Conservation (phyloP, 2,113 vertebrate genomes). For the Madoqua kirkii region DNA sequence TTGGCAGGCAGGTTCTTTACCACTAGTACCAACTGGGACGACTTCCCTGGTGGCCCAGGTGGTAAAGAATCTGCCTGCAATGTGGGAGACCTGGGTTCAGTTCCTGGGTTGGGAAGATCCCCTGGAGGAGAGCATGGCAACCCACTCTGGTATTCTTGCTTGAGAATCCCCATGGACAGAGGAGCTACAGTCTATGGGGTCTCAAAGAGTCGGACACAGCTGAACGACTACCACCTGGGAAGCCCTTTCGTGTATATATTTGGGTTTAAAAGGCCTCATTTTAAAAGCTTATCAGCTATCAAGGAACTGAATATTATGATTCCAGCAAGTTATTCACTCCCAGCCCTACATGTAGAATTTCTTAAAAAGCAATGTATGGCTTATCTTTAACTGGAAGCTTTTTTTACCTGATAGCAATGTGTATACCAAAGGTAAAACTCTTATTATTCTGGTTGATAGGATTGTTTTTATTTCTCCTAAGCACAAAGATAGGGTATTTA, state of each 20-base stretch:
- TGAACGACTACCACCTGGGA: not conserved
- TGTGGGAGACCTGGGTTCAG: accelerated
- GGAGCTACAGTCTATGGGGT: not conserved
- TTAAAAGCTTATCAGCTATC: not conserved
- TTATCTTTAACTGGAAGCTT: not conserved
- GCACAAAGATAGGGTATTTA: not conserved
- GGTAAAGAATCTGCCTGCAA: not conserved
- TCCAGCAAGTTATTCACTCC: not conserved
- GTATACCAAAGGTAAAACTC: not conserved
- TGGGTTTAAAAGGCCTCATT: not conserved
- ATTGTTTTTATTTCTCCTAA: not conserved
- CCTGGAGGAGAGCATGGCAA: not conserved
- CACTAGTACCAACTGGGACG: not conserved
- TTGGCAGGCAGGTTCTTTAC: not conserved
- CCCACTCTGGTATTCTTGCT: not conserved
- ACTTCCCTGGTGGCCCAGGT: not conserved
- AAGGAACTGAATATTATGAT: not conserved
- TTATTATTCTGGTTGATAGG: not conserved
- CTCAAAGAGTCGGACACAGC: accelerated
- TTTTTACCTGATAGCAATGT: slow-evolving; percentile 2
- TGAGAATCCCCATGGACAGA: not conserved
- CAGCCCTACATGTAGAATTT: not conserved
- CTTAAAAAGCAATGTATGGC: not conserved
- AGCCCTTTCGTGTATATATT: not conserved
- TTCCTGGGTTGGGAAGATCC: not conserved